Evolutionary conservation across 30 jellyfish, hydroid and myxozoan species (phyloP).

Genomic region (Hydractinia symbiolongicarpus): DNA sequence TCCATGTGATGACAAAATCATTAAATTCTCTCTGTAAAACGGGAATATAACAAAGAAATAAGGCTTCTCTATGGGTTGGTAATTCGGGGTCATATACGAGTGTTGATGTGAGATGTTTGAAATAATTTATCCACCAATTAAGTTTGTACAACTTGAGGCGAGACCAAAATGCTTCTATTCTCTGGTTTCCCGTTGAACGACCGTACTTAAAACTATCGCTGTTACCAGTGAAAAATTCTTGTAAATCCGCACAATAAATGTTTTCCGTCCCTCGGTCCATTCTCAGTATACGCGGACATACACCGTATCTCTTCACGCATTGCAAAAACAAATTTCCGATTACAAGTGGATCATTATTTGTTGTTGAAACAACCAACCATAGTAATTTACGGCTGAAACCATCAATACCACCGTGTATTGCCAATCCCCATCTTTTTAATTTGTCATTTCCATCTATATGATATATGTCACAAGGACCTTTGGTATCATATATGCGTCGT

Average conservation of each 20-base stretch:
- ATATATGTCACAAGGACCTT: constrained; percentile 25
- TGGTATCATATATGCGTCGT: neutral
- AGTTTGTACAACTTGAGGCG: neutral
- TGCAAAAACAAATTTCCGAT: too few relatives aligned
- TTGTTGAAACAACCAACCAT: too few relatives aligned
- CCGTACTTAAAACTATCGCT: neutral
- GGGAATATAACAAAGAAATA: constrained; percentile 10
- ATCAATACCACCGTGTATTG: too few relatives aligned
- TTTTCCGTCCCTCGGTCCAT: constrained; percentile 3
- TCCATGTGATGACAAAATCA: constrained; percentile 1
- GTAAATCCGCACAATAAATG: neutral
- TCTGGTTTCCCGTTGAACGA: constrained; percentile 5
- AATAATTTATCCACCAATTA: constrained; percentile 9
- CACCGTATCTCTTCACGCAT: too few relatives aligned
- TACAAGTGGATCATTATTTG: too few relatives aligned
- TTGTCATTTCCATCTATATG: constrained; percentile 27
- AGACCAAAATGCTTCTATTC: constrained; percentile 6
- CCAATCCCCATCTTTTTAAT: neutral
- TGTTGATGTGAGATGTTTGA: neutral
- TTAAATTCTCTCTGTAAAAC: constrained; percentile 15
- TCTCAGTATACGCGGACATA: too few relatives aligned
- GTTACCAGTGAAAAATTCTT: neutral
- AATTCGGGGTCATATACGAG: neutral
- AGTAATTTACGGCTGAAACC: too few relatives aligned
- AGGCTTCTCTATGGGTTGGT: neutral